Conservation (phyloP, 1,140 invertebrate species). For the Carposina sasakii region DNA sequence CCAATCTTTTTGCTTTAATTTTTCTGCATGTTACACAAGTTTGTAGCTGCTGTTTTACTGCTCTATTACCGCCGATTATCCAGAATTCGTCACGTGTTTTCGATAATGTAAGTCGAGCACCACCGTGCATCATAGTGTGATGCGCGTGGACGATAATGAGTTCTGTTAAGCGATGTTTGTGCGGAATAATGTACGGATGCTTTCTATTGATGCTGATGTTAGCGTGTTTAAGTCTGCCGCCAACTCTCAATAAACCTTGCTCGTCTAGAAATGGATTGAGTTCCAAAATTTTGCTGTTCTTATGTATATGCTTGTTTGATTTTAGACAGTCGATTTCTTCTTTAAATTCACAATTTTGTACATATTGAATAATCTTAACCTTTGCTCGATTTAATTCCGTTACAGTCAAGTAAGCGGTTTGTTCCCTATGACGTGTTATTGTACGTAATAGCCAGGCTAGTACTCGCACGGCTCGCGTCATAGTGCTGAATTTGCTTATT, state of each 20-base stretch:
- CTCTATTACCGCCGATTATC: constrained; percentile 20
- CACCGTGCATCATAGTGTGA: constrained; percentile 23
- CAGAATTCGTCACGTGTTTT: constrained; percentile 30
- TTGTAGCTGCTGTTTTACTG: constrained; percentile 9
- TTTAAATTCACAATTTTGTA: constrained; percentile 9
- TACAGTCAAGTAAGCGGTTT: constrained; percentile 1
- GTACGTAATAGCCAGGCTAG: constrained; percentile 15
- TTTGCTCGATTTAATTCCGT: constrained; percentile 4
- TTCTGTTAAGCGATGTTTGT: constrained; percentile 9
- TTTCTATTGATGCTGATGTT: constrained; percentile 2
- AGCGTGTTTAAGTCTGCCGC: constrained; percentile 21
- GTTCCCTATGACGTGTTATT: neutral
- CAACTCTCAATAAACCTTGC: constrained; percentile 21
- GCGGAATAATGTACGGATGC: constrained; percentile 23
- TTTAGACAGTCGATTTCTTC: constrained; percentile 7
- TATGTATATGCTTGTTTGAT: neutral
- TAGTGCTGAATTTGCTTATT: constrained; percentile 8
- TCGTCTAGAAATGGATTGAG: constrained; percentile 19
- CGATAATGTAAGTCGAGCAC: constrained; percentile 21
- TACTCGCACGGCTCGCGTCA: constrained; percentile 4
- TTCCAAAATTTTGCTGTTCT: constrained; percentile 7
- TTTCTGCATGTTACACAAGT: constrained; percentile 23
- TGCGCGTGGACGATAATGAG: constrained; percentile 29
- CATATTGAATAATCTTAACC: constrained; percentile 10
- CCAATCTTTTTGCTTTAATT: constrained; percentile 9